These are phyloP conservation scores for Pristionchus arcanus DNA, from an alignment of 2,888 invertebrate genomes.

Conservation along the genomic window DNA sequence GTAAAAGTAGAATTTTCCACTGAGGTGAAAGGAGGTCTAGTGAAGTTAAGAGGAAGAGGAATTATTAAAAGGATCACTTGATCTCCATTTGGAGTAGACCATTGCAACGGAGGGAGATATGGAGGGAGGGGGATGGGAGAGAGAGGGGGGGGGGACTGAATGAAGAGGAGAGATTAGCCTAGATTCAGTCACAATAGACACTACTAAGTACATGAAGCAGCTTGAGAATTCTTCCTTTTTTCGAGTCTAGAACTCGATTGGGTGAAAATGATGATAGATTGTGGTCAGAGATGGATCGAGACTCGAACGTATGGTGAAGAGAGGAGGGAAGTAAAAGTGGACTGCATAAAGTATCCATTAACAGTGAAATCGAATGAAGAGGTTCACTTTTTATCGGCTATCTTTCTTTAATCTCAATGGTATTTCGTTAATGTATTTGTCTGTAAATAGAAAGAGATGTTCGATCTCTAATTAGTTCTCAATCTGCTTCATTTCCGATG, in stretches of 20 bases:
- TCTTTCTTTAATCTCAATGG: no score
- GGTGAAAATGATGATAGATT: neutral
- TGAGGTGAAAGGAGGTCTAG: constrained; percentile 37
- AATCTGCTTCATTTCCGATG: constrained; percentile 15
- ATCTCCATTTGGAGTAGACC: constrained; percentile 46
- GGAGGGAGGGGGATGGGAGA: neutral
- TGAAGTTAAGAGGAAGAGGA: constrained; percentile 30
- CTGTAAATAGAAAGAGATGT: no score
- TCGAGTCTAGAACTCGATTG: neutral
- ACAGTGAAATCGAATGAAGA: neutral
- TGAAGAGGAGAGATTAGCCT: constrained; percentile 17
- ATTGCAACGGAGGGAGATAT: neutral
- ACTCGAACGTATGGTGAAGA: neutral
- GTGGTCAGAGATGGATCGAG: neutral
- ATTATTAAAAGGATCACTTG: constrained; percentile 42
- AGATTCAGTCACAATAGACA: constrained; percentile 41
- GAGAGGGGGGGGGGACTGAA: neutral
- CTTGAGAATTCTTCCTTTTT: neutral
- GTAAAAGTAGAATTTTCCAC: constrained; percentile 18
- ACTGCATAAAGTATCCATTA: neutral
- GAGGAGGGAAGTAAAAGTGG: neutral
- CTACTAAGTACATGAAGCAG: constrained; percentile 45
- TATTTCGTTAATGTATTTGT: no score
- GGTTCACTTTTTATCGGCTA: neutral
- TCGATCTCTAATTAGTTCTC: neutral